Evolutionary conservation across 2,113 vertebrate species (phyloP), one percentile per base, ranked within the genome.

Genomic region (Parus major): DNA sequence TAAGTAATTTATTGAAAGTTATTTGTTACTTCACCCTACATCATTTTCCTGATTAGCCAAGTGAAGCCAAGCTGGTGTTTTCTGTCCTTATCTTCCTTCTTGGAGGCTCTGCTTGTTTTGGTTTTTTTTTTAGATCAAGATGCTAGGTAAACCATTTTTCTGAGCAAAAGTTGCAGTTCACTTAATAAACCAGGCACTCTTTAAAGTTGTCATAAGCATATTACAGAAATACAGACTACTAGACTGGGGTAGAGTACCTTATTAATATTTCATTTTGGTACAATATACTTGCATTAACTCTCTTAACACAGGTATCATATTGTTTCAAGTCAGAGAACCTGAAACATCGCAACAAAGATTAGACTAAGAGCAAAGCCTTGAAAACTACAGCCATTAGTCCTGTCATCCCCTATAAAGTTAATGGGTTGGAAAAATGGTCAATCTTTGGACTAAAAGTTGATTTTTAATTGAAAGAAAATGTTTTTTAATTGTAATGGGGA

Each of bases 401-500:
- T 98, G 95, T 97, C 95, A 88, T 93, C 82, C 82, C 52, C 93
- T 95, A 97, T 97, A 93, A 97, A 97, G 88, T 96, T 97, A 98
- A 97, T 97, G 96, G 96, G 56, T 95, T 94, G 96, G 97, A 97
- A 97, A 98, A 97, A 95, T 78, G 97, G 92, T 97, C 93, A 97
- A 76, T 95, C 96, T 97, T 96, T 97, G 90, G 93, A 94, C 96
- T 93, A 92, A 96, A 97, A 97, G 93, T 98, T 98, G 92, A 85
- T 97, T 97, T 96, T 95, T 97, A 98, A 98, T 98, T 97, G 96
- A 97, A 98, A 97, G 86, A 88, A 97, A 98, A 97, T 95, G 93
- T 82, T 95, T 97, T 97, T 95, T 93, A 97, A 96, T 97, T 97
- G 94, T 93, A 97, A 95, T 86, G 83, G 95, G 79, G 61, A 92